Conservation (phyloP, 2,888 invertebrate genomes). For the Xiphydria camelus region DNA sequence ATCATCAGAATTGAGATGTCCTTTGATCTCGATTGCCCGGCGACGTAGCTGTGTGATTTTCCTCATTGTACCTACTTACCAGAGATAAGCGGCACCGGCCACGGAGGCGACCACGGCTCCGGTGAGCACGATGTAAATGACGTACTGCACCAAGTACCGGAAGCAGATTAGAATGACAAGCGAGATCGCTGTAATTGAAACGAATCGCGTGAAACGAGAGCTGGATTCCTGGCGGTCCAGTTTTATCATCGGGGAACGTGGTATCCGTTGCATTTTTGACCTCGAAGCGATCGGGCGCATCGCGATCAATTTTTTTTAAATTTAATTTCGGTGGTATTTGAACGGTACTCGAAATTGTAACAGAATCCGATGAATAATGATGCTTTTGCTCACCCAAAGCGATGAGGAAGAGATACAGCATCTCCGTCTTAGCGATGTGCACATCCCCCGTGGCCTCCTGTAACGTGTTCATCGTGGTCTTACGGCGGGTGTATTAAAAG, state of each 20-base stretch:
- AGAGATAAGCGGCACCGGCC: constrained; percentile 63
- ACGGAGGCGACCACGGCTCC: constrained; percentile 61
- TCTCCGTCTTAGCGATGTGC: constrained; percentile 63
- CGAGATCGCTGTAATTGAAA: constrained; percentile 60
- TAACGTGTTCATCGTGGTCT: constrained; percentile 31
- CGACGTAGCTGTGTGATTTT: not conserved
- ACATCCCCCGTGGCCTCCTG: constrained; percentile 67
- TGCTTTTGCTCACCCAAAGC: constrained; percentile 64
- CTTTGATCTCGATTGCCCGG: not conserved
- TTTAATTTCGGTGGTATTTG: no score
- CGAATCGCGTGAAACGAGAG: not conserved
- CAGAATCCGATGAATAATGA: no score
- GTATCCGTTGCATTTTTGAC: no score
- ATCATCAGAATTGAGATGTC: not conserved
- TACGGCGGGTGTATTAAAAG: no score
- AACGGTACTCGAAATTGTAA: no score
- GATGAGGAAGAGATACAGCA: constrained; percentile 64
- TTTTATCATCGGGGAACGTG: no score
- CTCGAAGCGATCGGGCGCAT: no score
- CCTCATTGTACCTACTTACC: constrained; percentile 56
- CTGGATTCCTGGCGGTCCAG: no score
- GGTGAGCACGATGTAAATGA: constrained; percentile 67
- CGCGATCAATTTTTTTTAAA: no score
- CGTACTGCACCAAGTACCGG: constrained; percentile 63
- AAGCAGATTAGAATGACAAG: constrained; percentile 62